A percentile compares a stretch with the other conserved stretches of the same genome.
Conservation (phyloP, 1,140 invertebrate species). For the Meloidogyne floridensis region DNA sequence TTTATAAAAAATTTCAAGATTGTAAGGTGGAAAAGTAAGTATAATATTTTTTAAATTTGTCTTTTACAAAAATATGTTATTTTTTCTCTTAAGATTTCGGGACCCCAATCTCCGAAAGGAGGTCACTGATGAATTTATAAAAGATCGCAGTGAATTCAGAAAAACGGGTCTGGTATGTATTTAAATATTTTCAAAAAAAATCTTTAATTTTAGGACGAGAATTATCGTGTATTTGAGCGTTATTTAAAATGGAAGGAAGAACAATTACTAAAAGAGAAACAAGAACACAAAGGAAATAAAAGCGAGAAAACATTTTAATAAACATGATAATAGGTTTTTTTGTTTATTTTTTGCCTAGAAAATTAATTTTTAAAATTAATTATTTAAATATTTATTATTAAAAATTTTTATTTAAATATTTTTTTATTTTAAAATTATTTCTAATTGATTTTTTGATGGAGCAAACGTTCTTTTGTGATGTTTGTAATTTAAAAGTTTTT, state of each 20-base stretch:
- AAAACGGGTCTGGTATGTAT: conserved; percentile 33
- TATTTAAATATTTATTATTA: not conserved
- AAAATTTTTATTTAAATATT: not conserved
- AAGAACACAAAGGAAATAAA: not conserved
- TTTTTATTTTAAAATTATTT: conserved; percentile 14
- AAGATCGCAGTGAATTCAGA: conserved; percentile 50
- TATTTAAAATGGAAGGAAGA: conserved; percentile 43
- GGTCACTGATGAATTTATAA: conserved; percentile 57
- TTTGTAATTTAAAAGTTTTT: conserved; percentile 32
- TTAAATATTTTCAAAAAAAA: not conserved
- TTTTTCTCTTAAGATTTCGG: conserved; percentile 46
- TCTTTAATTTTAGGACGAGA: conserved; percentile 22
- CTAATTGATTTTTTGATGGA: conserved; percentile 28
- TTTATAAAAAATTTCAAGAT: conserved; percentile 49
- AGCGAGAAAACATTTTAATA: not conserved
- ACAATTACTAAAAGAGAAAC: not conserved
- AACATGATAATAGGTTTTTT: conserved; percentile 8
- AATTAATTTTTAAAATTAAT: conserved; percentile 31
- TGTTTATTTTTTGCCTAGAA: conserved; percentile 15
- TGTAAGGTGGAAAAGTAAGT: conserved; percentile 54
- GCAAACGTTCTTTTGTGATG: conserved; percentile 18
- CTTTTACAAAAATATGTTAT: not conserved
- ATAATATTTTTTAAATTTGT: not conserved
- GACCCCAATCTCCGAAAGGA: conserved; percentile 56
- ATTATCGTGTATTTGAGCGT: conserved; percentile 37